phyloP scores from a whole-genome alignment of 2,888 invertebrate species.

The Neocrepidodera transversa region DNA sequence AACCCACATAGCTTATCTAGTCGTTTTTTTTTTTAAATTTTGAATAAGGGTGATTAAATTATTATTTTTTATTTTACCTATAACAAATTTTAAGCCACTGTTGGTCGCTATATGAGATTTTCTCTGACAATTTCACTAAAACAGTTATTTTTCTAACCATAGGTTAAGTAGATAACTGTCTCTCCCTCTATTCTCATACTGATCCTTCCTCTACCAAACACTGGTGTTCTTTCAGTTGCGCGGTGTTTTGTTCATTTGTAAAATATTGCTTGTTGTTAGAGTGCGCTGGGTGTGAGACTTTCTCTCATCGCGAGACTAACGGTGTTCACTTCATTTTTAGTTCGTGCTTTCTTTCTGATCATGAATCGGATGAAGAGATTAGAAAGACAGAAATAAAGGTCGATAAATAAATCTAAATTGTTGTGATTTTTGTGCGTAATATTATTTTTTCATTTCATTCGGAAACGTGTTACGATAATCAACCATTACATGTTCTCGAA shows the following conservation, averaged over 20 bases:
- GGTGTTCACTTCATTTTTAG: background rate
- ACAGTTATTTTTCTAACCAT: background rate
- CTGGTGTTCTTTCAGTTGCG: background rate
- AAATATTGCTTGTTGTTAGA: background rate
- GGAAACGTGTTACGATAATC: too few relatives aligned
- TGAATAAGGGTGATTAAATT: too few relatives aligned
- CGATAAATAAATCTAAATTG: background rate
- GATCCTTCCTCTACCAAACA: background rate
- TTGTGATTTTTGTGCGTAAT: background rate
- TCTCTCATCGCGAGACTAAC: conserved; percentile 9
- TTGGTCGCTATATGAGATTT: conserved; percentile 10
- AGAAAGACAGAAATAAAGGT: background rate
- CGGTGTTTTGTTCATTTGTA: background rate
- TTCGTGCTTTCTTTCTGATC: background rate
- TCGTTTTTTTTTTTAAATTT: too few relatives aligned
- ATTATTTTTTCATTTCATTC: too few relatives aligned
- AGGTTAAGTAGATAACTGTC: background rate
- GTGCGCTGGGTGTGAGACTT: conserved; percentile 2
- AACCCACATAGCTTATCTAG: too few relatives aligned
- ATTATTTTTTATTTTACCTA: too few relatives aligned
- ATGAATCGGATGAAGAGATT: background rate
- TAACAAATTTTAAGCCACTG: background rate
- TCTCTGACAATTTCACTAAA: conserved; percentile 2
- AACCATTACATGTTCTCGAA: background rate
- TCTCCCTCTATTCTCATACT: background rate